These are phyloP conservation scores for Phaethon lepturus DNA, from an alignment of 2,113 vertebrate genomes.

Conservation along the genomic window DNA sequence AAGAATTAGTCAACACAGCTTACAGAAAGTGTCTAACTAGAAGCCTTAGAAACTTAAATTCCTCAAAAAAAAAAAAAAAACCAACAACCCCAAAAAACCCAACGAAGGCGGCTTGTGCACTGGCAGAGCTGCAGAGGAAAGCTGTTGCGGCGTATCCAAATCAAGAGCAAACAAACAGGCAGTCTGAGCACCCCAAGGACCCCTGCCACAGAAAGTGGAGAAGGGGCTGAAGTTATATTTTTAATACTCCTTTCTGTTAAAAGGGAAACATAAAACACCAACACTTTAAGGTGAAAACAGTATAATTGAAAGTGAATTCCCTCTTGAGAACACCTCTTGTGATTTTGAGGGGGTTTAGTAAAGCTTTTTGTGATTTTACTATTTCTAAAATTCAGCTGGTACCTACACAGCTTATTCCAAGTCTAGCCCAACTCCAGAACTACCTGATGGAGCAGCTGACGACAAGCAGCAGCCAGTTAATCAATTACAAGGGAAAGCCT, in stretches of 20 bases:
- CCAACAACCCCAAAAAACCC: too few relatives aligned
- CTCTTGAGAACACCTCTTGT: neutral
- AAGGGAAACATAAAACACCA: neutral
- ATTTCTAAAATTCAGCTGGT: neutral
- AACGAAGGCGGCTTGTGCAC: neutral
- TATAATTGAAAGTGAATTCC: fast-evolving
- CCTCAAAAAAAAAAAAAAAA: neutral
- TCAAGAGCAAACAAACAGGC: neutral
- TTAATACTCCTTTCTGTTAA: neutral
- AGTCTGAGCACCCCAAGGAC: neutral
- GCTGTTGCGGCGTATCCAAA: neutral
- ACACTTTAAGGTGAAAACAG: neutral
- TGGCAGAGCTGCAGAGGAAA: neutral
- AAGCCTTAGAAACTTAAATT: neutral
- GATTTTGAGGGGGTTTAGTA: neutral
- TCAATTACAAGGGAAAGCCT: neutral
- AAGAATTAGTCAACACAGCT: neutral
- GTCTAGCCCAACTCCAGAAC: neutral
- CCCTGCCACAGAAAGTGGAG: neutral
- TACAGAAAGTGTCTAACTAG: neutral
- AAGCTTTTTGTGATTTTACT: neutral
- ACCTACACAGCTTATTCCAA: neutral
- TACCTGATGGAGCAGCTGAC: neutral
- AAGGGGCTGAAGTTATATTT: neutral
- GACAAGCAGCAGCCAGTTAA: neutral